A percentile compares a stretch with the other conserved stretches of the same genome.
Conservation (phyloP, 2,888 invertebrate species). For the Dorcus parallelipipedus region DNA sequence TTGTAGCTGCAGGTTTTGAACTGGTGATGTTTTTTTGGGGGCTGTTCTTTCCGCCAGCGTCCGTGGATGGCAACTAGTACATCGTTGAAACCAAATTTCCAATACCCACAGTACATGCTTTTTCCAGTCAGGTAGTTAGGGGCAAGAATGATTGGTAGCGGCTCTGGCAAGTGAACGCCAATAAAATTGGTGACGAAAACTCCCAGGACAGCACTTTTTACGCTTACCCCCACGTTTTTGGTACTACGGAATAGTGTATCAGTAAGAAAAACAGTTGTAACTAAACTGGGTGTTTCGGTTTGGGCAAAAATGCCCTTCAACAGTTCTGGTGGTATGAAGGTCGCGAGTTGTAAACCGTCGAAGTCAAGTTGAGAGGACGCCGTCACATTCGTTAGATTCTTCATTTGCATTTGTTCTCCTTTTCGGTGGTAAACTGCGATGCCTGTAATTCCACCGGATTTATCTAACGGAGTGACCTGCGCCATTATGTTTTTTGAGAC, state of each 20-base stretch:
- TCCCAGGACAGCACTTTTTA: neutral
- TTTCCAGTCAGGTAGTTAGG: neutral
- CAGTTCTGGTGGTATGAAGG: neutral
- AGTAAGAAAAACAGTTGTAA: neutral
- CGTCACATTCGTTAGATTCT: neutral
- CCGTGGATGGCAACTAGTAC: slow-evolving; percentile 6
- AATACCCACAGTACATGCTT: neutral
- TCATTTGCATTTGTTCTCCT: neutral
- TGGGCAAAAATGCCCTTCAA: neutral
- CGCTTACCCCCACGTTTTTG: no score
- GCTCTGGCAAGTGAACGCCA: neutral
- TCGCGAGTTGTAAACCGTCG: neutral
- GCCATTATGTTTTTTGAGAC: slow-evolving; percentile 2
- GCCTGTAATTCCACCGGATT: neutral
- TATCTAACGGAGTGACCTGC: slow-evolving; percentile 6
- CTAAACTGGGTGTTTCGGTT: neutral
- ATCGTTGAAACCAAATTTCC: slow-evolving; percentile 11
- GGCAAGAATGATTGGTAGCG: neutral
- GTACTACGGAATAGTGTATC: neutral
- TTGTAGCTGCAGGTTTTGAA: slow-evolving; percentile 52
- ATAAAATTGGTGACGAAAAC: neutral
- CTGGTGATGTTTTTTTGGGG: neutral
- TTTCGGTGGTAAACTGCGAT: slow-evolving; percentile 7
- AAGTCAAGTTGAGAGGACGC: neutral
- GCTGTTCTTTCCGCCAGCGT: neutral